Evolutionary conservation across 2,888 invertebrate genomes (phyloP).

Genomic region (Oligia fasciuncula): DNA sequence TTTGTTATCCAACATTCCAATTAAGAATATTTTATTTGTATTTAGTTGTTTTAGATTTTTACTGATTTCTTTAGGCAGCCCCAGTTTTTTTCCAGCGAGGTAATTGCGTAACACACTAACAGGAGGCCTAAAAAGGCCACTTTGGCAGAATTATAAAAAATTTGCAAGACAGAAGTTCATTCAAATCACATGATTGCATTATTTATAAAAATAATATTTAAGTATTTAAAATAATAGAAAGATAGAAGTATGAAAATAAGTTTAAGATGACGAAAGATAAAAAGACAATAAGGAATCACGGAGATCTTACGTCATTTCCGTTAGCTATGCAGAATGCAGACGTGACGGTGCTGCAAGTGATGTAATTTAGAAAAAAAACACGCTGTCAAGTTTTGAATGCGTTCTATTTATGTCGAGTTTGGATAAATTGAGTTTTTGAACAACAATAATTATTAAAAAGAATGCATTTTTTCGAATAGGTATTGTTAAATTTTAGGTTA

Average conservation of each 20-base stretch:
- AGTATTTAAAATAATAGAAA: too few relatives aligned
- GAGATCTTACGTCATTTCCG: slow-evolving; percentile 57
- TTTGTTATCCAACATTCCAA: too few relatives aligned
- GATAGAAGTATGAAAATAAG: slow-evolving; percentile 17
- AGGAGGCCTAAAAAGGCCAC: too few relatives aligned
- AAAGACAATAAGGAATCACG: slow-evolving; percentile 49
- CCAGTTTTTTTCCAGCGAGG: too few relatives aligned
- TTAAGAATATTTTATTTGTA: too few relatives aligned
- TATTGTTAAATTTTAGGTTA: neutral
- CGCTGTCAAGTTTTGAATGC: neutral
- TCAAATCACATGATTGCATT: neutral
- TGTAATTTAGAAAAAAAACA: slow-evolving; percentile 43
- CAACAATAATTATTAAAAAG: neutral
- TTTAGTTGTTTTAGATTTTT: too few relatives aligned
- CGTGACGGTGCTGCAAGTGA: slow-evolving; percentile 35
- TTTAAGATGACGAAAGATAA: slow-evolving; percentile 27
- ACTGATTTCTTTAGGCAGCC: too few relatives aligned
- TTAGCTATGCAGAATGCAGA: slow-evolving; percentile 56
- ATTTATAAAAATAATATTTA: neutral
- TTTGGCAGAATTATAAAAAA: too few relatives aligned
- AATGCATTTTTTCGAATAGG: neutral
- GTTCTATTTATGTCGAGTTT: slow-evolving; percentile 17
- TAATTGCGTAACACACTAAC: too few relatives aligned
- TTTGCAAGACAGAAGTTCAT: neutral
- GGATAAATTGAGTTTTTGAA: slow-evolving; percentile 1